Conservation (phyloP, 2,797 vertebrate species). For the Diceros bicornis region DNA sequence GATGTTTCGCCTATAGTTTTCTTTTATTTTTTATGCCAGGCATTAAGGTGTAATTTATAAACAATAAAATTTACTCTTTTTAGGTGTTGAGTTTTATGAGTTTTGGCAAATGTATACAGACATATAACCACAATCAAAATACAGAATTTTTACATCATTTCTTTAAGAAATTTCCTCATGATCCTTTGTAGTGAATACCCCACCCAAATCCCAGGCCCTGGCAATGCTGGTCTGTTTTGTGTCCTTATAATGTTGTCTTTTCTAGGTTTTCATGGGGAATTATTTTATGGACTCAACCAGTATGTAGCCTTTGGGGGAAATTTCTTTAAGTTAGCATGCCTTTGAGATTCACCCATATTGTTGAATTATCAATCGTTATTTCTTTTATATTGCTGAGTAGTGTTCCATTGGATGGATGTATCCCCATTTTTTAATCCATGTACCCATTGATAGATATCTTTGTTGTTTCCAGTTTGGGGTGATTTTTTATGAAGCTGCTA, state of each 20-base stretch:
- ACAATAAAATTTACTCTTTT: neutral
- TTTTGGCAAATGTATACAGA: neutral
- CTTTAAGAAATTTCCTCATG: neutral
- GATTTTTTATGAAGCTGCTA: neutral
- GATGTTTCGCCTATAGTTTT: neutral
- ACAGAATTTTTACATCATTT: neutral
- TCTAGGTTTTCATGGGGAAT: neutral
- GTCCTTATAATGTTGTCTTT: neutral
- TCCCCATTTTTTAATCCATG: rapidly evolving
- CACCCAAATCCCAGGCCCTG: rapidly evolving
- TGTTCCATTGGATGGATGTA: neutral
- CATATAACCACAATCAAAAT: neutral
- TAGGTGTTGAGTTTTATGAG: neutral
- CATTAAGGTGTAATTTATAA: neutral
- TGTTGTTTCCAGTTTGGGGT: neutral
- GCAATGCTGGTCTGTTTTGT: neutral
- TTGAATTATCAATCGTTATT: neutral
- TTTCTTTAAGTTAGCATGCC: neutral
- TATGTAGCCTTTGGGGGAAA: neutral
- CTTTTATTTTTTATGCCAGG: neutral
- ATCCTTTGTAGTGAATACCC: neutral
- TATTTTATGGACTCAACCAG: neutral
- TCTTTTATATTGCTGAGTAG: neutral
- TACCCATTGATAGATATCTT: neutral
- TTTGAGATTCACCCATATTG: neutral